These are phyloP conservation scores for Thalassaphorura encarpata DNA, from an alignment of 1,140 invertebrate species.

Conservation along the genomic window DNA sequence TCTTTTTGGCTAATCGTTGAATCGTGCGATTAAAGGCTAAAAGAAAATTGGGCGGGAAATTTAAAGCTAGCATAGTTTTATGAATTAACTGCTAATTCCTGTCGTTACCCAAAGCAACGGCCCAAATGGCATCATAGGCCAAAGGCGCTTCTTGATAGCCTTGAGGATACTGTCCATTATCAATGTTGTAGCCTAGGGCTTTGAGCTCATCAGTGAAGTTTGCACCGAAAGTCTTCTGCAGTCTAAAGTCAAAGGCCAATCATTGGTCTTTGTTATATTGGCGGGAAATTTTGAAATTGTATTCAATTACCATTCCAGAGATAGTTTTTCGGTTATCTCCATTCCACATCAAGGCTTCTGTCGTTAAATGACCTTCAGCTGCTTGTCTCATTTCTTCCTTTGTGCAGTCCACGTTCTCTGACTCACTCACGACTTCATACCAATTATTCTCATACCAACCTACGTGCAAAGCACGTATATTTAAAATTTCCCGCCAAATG, in stretches of 20 bases:
- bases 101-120: conserved; percentile 64
- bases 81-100: neutral
- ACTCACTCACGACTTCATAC: conserved; percentile 82
- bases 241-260: too few relatives aligned
- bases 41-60: neutral
- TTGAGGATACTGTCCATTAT: conserved; percentile 70
- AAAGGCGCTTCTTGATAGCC: conserved; percentile 97
- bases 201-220: conserved; percentile 68
- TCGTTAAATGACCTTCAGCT: conserved; percentile 94
- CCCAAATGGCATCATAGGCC: conserved; percentile 99
- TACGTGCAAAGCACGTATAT: conserved; percentile 33
- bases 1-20: conserved; percentile 64
- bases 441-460: conserved; percentile 99
- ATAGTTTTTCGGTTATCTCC: conserved; percentile 80
- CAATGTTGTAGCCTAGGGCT: conserved; percentile 67
- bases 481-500: neutral
- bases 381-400: conserved; percentile 83
- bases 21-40: conserved; percentile 93
- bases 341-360: conserved; percentile 97
- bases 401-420: conserved; percentile 85
- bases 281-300: too few relatives aligned
- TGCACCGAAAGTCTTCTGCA: conserved; percentile 46
- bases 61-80: neutral
- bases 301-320: conserved; percentile 66
- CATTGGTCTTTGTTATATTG: too few relatives aligned